Conservation (phyloP, 2,113 vertebrate species). For the Arvicanthis niloticus region DNA sequence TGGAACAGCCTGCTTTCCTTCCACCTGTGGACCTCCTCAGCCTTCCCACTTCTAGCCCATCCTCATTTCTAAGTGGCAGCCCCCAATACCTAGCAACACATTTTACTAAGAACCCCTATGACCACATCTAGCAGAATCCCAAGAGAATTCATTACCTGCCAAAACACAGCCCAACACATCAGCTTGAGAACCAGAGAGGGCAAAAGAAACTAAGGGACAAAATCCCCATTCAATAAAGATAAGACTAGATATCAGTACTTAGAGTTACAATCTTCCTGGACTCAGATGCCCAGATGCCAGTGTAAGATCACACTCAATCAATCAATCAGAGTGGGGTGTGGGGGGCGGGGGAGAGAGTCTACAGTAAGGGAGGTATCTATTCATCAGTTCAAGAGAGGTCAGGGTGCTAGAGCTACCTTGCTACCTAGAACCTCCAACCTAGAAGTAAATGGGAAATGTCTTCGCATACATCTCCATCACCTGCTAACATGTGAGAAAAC, state of each 20-base stretch:
- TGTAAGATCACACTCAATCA: neutral
- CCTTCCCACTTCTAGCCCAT: neutral
- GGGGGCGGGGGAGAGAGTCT: neutral
- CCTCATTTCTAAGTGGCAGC: neutral
- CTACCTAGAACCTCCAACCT: neutral
- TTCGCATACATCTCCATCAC: neutral
- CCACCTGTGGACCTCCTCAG: neutral
- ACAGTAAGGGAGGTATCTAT: neutral
- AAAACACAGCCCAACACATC: neutral
- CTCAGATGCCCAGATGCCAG: neutral
- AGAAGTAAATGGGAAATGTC: neutral
- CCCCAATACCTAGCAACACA: neutral
- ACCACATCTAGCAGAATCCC: neutral
- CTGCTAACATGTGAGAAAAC: neutral
- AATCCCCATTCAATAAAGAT: neutral
- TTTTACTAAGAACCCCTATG: neutral
- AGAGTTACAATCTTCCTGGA: neutral
- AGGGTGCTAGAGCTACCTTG: neutral
- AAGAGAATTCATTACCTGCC: neutral
- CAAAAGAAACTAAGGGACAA: neutral
- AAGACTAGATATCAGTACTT: neutral
- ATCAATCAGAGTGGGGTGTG: neutral
- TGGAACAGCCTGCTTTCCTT: neutral
- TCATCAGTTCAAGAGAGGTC: neutral
- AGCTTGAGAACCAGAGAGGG: neutral